Evolutionary conservation across 92 coral and sea anemone genomes (phyloP).

Genomic region (Porites rus): DNA sequence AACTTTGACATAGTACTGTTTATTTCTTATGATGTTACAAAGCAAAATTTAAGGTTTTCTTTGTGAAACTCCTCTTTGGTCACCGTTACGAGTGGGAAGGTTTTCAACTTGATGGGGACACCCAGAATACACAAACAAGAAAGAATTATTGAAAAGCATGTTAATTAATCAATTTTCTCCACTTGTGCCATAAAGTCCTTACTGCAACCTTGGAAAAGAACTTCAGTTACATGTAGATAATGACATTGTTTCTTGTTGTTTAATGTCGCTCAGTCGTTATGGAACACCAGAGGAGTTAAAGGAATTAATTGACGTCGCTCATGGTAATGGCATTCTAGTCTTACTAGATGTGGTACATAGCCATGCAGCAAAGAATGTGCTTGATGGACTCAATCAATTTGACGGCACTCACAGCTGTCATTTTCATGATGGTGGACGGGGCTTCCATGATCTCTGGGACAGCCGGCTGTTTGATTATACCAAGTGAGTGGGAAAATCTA

Average conservation of each 20-base stretch:
- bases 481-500: slow-evolving; percentile 68
- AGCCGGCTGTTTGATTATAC: slow-evolving; percentile 95
- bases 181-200: no score
- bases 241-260: no score
- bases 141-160: no score
- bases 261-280: slow-evolving; percentile 77
- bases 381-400: slow-evolving; percentile 97
- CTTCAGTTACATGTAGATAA: background rate
- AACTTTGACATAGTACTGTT: no score
- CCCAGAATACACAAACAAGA: no score
- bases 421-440: slow-evolving; percentile 83
- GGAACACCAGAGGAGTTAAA: slow-evolving; percentile 98
- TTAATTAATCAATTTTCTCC: no score
- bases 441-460: slow-evolving; percentile 93
- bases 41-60: no score
- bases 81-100: no score
- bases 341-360: slow-evolving; percentile 96
- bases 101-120: no score
- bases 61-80: no score
- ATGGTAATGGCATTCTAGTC: slow-evolving; percentile 87
- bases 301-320: slow-evolving; percentile 93
- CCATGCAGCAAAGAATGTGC: slow-evolving; percentile 94
- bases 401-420: slow-evolving; percentile 95
- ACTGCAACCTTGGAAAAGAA: background rate
- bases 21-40: no score